Evolutionary conservation across 2,797 vertebrate genomes (phyloP).

Genomic region (Champsocephalus gunnari): DNA sequence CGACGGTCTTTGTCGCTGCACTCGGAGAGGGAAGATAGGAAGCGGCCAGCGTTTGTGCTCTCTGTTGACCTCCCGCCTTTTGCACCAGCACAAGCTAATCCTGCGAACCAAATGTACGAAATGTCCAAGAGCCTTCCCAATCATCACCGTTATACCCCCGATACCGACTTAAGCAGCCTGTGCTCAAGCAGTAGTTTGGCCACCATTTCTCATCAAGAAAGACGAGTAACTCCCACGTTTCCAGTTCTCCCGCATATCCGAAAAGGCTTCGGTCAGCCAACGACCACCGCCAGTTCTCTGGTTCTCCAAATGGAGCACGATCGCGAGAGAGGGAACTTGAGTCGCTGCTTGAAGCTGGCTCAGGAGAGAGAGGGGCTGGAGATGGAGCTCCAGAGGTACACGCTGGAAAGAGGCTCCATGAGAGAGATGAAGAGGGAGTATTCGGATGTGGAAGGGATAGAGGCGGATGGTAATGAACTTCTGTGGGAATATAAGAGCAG

Average conservation of each 20-base stretch:
- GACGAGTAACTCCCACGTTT: slow-evolving; percentile 47
- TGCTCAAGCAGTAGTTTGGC: slow-evolving; percentile 67
- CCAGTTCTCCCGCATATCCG: slow-evolving; percentile 75
- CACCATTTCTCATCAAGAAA: slow-evolving; percentile 22
- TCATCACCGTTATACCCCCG: slow-evolving; percentile 13
- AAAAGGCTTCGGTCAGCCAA: slow-evolving; percentile 41
- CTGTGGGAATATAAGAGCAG: slow-evolving; percentile 70
- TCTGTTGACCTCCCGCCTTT: slow-evolving; percentile 81
- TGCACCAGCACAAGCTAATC: slow-evolving; percentile 20
- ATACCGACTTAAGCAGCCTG: slow-evolving; percentile 71
- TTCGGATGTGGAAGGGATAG: slow-evolving; percentile 13
- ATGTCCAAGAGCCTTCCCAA: slow-evolving; percentile 42
- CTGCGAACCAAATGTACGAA: slow-evolving; percentile 26
- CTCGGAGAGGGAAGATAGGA: slow-evolving; percentile 68
- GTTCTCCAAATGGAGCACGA: slow-evolving; percentile 89
- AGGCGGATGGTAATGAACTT: slow-evolving; percentile 21
- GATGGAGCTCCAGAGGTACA: slow-evolving; percentile 78
- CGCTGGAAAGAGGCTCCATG: slow-evolving; percentile 51
- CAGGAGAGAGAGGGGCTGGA: slow-evolving; percentile 84
- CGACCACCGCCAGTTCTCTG: slow-evolving; percentile 76
- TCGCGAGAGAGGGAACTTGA: slow-evolving; percentile 84
- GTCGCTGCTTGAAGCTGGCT: slow-evolving; percentile 82
- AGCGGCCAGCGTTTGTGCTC: slow-evolving; percentile 79
- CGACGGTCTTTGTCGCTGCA: slow-evolving; percentile 75
- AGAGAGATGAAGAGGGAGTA: slow-evolving; percentile 30